A percentile compares a stretch with the other conserved stretches of the same genome.
Conservation (phyloP, 2,113 vertebrate species). For the Romanogobio albipinnatus region DNA sequence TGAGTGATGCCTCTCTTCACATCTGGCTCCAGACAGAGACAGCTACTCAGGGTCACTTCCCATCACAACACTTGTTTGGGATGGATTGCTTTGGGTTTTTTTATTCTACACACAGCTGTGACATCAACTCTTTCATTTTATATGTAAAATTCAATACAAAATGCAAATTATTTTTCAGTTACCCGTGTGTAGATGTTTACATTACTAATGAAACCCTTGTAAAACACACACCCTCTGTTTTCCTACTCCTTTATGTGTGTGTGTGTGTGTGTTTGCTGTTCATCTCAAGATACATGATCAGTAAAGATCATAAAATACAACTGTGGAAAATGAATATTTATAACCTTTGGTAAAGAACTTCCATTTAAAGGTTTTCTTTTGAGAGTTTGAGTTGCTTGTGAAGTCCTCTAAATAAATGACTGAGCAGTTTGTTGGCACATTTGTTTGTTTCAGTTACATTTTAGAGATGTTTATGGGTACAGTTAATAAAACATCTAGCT, state of each 20-base stretch:
- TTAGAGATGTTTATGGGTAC: not conserved
- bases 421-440: not conserved
- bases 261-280: not conserved
- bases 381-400: not conserved
- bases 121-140: not conserved
- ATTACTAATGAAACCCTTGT: not conserved
- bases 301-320: not conserved
- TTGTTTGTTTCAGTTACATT: not conserved
- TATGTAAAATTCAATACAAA: not conserved
- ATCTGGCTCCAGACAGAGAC: not conserved
- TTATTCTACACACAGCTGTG: not conserved
- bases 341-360: not conserved
- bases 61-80: not conserved
- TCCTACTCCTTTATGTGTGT: not conserved
- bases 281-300: not conserved
- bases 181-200: not conserved
- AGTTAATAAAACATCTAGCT: not conserved
- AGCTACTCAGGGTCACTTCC: not conserved
- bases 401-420: not conserved
- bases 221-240: not conserved
- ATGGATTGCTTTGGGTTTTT: not conserved
- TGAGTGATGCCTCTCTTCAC: constrained; percentile 42
- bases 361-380: not conserved
- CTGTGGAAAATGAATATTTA: not conserved
- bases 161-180: not conserved